Percentiles rank a stretch among this genome's conserved stretches.
Evolutionary conservation across 2,888 invertebrate genomes (phyloP).

Genomic region (Crocallis elinguaria): DNA sequence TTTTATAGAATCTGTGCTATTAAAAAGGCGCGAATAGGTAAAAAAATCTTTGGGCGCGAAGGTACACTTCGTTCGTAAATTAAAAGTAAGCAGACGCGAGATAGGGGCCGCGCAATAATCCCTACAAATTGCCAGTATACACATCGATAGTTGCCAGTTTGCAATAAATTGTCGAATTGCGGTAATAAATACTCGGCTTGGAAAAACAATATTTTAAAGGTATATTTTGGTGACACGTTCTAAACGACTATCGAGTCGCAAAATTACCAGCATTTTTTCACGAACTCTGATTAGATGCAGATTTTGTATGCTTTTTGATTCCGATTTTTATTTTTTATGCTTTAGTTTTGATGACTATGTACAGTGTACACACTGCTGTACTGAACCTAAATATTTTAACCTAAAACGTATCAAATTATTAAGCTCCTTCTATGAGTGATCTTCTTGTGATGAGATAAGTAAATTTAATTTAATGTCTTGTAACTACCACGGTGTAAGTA

Average conservation of each 20-base stretch:
- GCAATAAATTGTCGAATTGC: conserved; percentile 28
- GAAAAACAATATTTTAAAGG: conserved; percentile 22
- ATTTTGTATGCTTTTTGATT: not conserved
- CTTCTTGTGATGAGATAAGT: no score
- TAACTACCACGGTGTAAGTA: no score
- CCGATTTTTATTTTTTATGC: no score
- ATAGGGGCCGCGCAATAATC: conserved; percentile 38
- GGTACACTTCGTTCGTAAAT: conserved; percentile 52
- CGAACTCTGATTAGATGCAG: not conserved
- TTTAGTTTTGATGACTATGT: no score
- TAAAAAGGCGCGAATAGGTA: not conserved
- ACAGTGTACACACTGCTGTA: no score
- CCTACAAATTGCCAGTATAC: conserved; percentile 52
- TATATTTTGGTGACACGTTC: conserved; percentile 21
- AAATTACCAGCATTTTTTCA: not conserved
- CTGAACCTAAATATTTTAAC: no score
- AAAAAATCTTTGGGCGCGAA: no score
- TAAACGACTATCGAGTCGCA: conserved; percentile 14
- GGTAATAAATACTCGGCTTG: conserved; percentile 23
- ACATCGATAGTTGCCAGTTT: conserved; percentile 52
- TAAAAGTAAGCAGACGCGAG: conserved; percentile 67
- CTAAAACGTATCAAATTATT: no score
- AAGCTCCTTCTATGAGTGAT: no score
- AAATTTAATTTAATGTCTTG: no score
- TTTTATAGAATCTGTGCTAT: conserved; percentile 28